Evolutionary conservation across 2,888 invertebrate genomes (phyloP).

Genomic region (Phyto melanocephala): DNA sequence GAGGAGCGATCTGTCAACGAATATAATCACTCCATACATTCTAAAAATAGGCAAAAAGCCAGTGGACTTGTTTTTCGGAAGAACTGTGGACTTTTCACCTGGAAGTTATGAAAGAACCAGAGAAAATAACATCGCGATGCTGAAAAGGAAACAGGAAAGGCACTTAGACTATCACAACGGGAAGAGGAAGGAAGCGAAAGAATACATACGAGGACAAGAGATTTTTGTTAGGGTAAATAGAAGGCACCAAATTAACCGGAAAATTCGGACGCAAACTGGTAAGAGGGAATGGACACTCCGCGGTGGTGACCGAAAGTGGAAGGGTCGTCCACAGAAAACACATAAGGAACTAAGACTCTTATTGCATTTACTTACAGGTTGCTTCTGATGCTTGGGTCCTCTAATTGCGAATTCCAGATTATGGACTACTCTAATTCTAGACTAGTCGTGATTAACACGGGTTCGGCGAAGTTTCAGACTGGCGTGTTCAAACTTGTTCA

Average conservation of each 20-base stretch:
- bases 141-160: slow-evolving; percentile 54
- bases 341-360: neutral
- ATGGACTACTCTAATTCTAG: neutral
- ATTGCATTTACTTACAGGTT: neutral
- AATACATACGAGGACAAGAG: neutral
- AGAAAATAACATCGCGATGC: too few relatives aligned
- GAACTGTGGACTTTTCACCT: too few relatives aligned
- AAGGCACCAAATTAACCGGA: slow-evolving; percentile 16
- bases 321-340: slow-evolving; percentile 4
- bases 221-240: slow-evolving; percentile 27
- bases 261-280: slow-evolving; percentile 6
- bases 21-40: too few relatives aligned
- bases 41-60: slow-evolving; percentile 54
- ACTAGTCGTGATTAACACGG: neutral
- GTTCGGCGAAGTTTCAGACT: neutral
- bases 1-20: too few relatives aligned
- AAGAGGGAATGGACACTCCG: slow-evolving; percentile 5
- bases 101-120: too few relatives aligned
- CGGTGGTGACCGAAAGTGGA: neutral
- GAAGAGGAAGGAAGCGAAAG: neutral
- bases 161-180: slow-evolving; percentile 9
- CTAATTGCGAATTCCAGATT: neutral
- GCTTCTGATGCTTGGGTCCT: neutral
- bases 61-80: slow-evolving; percentile 56
- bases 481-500: slow-evolving; percentile 8